Base-by-base conservation (phyloP, 2,113 vertebrate species). In the Gambusia holbrooki region DNA sequence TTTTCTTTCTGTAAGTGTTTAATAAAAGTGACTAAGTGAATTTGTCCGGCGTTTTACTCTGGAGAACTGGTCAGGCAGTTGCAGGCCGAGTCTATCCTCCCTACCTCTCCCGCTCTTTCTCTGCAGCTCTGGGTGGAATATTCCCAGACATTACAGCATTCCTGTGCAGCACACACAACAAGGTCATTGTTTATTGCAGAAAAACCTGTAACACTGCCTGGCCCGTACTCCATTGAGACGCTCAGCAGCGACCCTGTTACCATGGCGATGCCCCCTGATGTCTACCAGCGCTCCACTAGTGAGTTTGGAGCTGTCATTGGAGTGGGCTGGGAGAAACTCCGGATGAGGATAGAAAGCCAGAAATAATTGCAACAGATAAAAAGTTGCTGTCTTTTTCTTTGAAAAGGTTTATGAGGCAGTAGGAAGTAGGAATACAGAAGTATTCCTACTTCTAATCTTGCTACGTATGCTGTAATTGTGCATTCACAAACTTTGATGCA, bases 131-230 rank as follows among this genome's bases (percentile, higher is more conserved):
- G 87, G 88, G 87, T 90, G 91, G 92, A 94, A 92, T 93, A 94
- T 91, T 94, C 93, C 93, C 94, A 95, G 93, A 92, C 90, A 86
- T 92, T 91, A 91, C 90, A 93, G 90, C 94, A 95, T 95, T 95
- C 94, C 94, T 92, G 89, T 88, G 92, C 92, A 91, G 89, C 91
- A 87, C 89, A 89, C 92, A 94, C 94, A 95, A 95, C 93, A 93
- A 93, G 93, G 93, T 94, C 94, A 95, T 95, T 95, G 94, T 95
- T 94, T 94, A 94, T 91, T 86, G 91, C 90, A 79, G 91, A 93
- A 93, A 92, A 94, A 95, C 94, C 94, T 95, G 94, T 94, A 95
- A 94, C 93, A 84, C 92, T 89, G 93, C 92, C 94, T 89, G 92
- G 92, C 89, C 88, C 62, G 76, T 80, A 70, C 91, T 93, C 92